Percentiles rank a stretch among this genome's conserved stretches.
These are phyloP conservation scores for Nymphalis io DNA, from an alignment of 1,140 invertebrate species.

Conservation along the genomic window DNA sequence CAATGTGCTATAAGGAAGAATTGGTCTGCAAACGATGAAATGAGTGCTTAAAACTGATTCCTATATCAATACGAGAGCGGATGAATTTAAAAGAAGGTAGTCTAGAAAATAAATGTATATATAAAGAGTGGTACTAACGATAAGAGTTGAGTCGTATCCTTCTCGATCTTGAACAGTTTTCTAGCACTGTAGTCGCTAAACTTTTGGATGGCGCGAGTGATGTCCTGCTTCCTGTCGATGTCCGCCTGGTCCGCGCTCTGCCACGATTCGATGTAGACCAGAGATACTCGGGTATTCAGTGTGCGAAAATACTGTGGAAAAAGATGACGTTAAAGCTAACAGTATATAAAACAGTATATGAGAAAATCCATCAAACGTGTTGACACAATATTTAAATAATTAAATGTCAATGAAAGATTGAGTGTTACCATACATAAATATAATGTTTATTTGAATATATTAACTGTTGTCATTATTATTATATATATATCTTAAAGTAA, in stretches of 20 bases:
- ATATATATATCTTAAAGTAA: too few species aligned
- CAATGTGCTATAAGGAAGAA: too few species aligned
- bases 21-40: too few species aligned
- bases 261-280: slow-evolving; percentile 98
- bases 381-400: too few species aligned
- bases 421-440: too few species aligned
- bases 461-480: too few species aligned
- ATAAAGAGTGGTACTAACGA: slow-evolving; percentile 84
- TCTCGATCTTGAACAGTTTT: slow-evolving; percentile 90
- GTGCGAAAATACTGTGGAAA: slow-evolving; percentile 92
- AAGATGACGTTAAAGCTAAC: neutral
- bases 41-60: too few species aligned
- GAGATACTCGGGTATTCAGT: slow-evolving; percentile 94
- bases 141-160: slow-evolving; percentile 95
- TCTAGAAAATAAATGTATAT: neutral
- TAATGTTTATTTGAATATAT: too few species aligned
- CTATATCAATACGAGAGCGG: too few species aligned
- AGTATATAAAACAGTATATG: too few species aligned
- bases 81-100: neutral
- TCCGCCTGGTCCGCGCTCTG: slow-evolving; percentile 91
- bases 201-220: slow-evolving; percentile 90
- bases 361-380: too few species aligned
- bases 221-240: slow-evolving; percentile 91
- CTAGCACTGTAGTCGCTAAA: slow-evolving; percentile 94
- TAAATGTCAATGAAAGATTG: too few species aligned